A percentile compares a stretch with the other conserved stretches of the same genome.
These are phyloP conservation scores for Leucoma salicis DNA, from an alignment of 2,888 invertebrate species.

Conservation along the genomic window DNA sequence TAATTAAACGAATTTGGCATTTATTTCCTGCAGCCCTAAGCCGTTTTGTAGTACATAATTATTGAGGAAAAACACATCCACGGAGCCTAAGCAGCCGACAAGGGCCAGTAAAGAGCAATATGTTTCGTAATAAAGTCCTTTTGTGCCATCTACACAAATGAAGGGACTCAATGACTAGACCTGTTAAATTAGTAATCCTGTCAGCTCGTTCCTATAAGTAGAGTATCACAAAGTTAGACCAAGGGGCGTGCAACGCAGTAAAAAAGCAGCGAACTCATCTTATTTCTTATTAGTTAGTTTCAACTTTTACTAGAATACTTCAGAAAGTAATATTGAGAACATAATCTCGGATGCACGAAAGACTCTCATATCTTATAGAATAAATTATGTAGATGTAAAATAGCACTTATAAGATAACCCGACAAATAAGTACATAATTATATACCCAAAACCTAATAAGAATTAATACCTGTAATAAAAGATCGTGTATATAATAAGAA, in stretches of 20 bases:
- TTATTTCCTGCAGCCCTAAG: no score
- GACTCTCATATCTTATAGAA: slow-evolving; percentile 22
- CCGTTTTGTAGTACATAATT: no score
- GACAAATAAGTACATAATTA: no score
- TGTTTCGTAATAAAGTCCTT: slow-evolving; percentile 69
- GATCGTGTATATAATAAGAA: slow-evolving; percentile 3
- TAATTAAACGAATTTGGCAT: no score
- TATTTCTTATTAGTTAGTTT: slow-evolving; percentile 32
- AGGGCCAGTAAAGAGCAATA: slow-evolving; percentile 59
- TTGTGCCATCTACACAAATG: slow-evolving; percentile 71
- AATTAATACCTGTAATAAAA: slow-evolving; percentile 25
- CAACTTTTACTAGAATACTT: slow-evolving; percentile 21
- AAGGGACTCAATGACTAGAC: slow-evolving; percentile 64
- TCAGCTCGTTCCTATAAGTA: slow-evolving; percentile 35
- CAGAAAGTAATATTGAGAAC: slow-evolving; percentile 19
- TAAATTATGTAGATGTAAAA: slow-evolving; percentile 29
- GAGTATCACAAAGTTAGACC: slow-evolving; percentile 36
- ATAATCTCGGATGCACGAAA: slow-evolving; percentile 13
- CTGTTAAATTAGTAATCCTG: slow-evolving; percentile 71
- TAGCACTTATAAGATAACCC: slow-evolving; percentile 20
- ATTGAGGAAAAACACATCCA: slow-evolving; percentile 32
- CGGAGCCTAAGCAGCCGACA: slow-evolving; percentile 50
- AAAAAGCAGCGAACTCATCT: slow-evolving; percentile 28
- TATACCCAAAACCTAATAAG: no score
- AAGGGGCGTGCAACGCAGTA: slow-evolving; percentile 20